These are phyloP conservation scores for Papilio protenor DNA, from an alignment of 2,888 invertebrate species.

Conservation along the genomic window DNA sequence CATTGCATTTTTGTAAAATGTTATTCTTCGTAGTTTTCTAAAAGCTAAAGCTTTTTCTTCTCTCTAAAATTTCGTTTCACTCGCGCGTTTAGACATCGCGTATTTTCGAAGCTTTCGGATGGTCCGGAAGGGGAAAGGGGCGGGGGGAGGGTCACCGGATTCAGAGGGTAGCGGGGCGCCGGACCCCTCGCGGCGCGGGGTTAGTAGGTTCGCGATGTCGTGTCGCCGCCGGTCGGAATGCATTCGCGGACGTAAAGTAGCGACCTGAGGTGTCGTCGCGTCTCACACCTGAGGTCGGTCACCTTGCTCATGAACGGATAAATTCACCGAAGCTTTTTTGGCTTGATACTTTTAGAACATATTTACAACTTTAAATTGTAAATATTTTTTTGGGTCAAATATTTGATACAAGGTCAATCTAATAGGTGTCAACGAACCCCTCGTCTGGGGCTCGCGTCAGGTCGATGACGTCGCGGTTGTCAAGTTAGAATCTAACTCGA, in stretches of 20 bases:
- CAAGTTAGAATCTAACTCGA: slow-evolving; percentile 56
- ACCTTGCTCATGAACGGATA: slow-evolving; percentile 65
- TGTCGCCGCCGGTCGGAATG: slow-evolving; percentile 83
- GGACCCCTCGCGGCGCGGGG: slow-evolving; percentile 81
- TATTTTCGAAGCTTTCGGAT: slow-evolving; percentile 82
- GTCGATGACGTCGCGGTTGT: slow-evolving; percentile 79
- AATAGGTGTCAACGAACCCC: slow-evolving; percentile 81
- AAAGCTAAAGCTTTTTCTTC: slow-evolving; percentile 30
- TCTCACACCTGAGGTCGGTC: slow-evolving; percentile 78
- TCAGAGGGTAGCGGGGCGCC: slow-evolving; percentile 81
- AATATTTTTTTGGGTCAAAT: slow-evolving; percentile 69
- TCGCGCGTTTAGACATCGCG: slow-evolving; percentile 75
- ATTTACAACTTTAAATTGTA: slow-evolving; percentile 45
- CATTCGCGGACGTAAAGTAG: slow-evolving; percentile 83
- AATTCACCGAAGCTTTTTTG: slow-evolving; percentile 46
- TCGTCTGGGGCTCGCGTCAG: slow-evolving; percentile 76
- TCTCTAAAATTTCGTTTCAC: slow-evolving; percentile 50
- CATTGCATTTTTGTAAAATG: slow-evolving; percentile 52
- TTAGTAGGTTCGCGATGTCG: slow-evolving; percentile 84
- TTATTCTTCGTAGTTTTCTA: slow-evolving; percentile 27
- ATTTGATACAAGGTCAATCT: slow-evolving; percentile 79
- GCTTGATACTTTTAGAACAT: slow-evolving; percentile 47
- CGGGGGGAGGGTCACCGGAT: slow-evolving; percentile 65
- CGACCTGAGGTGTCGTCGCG: slow-evolving; percentile 81
- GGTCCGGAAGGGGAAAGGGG: slow-evolving; percentile 77